These are phyloP conservation scores for Albula glossodonta DNA, from an alignment of 2,113 vertebrate species.

Conservation along the genomic window DNA sequence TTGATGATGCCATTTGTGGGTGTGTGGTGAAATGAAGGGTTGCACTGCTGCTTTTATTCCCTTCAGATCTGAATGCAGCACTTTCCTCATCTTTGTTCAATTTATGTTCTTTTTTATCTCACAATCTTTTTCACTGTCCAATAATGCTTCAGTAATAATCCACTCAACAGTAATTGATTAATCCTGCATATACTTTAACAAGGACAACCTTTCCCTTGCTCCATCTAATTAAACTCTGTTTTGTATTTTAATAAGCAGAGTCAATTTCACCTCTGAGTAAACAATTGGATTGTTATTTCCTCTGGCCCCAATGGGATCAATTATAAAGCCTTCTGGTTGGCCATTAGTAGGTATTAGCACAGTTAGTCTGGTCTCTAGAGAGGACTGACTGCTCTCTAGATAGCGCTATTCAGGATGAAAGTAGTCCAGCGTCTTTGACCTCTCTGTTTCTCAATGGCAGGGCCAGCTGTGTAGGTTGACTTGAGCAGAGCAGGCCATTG, in stretches of 20 bases:
- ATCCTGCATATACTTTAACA: not conserved
- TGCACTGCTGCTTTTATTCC: no score
- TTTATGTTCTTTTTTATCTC: not conserved
- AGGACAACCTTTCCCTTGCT: not conserved
- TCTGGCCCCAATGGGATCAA: not conserved
- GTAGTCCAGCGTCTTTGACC: not conserved
- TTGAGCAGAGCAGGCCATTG: not conserved
- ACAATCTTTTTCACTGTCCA: not conserved
- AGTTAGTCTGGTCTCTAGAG: not conserved
- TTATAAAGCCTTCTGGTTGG: not conserved
- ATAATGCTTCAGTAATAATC: not conserved
- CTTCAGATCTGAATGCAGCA: not conserved
- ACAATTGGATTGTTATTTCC: not conserved
- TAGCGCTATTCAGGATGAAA: not conserved
- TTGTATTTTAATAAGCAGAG: conserved; percentile 5
- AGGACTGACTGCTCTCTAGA: not conserved
- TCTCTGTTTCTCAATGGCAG: not conserved
- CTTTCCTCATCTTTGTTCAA: not conserved
- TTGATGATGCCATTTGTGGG: not conserved
- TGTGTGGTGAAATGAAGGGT: not conserved
- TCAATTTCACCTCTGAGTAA: conserved; percentile 8
- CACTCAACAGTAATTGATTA: conserved; percentile 4
- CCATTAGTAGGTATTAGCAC: conserved; percentile 8
- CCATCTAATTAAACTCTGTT: not conserved
- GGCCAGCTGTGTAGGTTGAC: not conserved